phyloP scores from a whole-genome alignment of 2,888 invertebrate genomes.

The Pheosia tremula region DNA sequence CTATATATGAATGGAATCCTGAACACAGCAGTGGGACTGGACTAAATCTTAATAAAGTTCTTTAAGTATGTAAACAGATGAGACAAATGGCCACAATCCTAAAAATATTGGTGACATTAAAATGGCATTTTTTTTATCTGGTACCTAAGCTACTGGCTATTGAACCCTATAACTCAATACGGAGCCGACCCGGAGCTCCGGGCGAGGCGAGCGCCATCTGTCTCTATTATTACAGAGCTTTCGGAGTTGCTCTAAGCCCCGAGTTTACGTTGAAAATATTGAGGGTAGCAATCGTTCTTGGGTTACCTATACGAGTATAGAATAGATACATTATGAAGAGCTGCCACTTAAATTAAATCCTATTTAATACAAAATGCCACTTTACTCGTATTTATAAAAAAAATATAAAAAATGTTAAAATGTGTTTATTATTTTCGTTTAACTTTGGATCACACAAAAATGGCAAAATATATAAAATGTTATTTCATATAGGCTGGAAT shows the following conservation, averaged over 20 bases:
- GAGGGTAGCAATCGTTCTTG: background rate
- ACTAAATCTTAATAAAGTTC: too few relatives aligned
- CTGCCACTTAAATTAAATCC: background rate
- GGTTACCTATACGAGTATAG: background rate
- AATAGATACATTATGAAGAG: background rate
- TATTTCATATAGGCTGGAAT: too few relatives aligned
- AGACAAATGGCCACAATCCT: background rate
- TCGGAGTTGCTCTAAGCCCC: background rate
- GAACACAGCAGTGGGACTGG: too few relatives aligned
- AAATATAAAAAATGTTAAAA: too few relatives aligned
- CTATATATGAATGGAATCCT: too few relatives aligned
- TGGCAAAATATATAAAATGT: too few relatives aligned
- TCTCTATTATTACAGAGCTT: conserved; percentile 50
- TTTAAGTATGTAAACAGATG: background rate
- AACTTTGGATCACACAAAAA: too few relatives aligned
- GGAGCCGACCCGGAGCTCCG: conserved; percentile 34
- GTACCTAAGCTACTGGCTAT: conserved; percentile 3
- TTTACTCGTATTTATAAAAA: too few relatives aligned
- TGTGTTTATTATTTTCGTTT: too few relatives aligned
- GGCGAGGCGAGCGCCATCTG: conserved; percentile 38
- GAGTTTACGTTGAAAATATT: background rate
- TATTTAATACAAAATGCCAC: too few relatives aligned
- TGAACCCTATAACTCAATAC: conserved; percentile 53
- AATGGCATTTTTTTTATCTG: background rate
- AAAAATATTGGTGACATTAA: background rate